Base-by-base conservation (phyloP, 2,888 invertebrate species). In the Escarpia spicata region DNA sequence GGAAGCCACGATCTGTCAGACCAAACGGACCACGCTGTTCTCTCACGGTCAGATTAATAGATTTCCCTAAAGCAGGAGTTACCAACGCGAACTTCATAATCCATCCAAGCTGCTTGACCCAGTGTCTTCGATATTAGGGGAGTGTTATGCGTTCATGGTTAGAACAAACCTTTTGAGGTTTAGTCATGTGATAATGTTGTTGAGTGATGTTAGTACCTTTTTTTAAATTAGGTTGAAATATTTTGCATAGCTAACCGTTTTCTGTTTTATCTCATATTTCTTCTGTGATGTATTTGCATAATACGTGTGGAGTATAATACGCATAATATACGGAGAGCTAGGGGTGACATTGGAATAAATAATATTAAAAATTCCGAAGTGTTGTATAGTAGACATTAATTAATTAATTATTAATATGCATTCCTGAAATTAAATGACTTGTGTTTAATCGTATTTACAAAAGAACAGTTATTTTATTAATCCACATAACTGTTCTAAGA, bases 1-100 rank as follows among this genome's bases (percentile, higher is more conserved):
- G 75, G 75, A 75, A 75, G 75, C 75, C n/a, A 26, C 75, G 75
- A 75, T 75, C 75, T 75, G 75, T 75, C 75, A 75, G 75, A 75
- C 75, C 19, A 75, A 75, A 75, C 75, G 19, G 75, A 15, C 75
- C 75, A 75, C 4, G 75, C 75, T 26, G 75, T 19, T 75, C 75
- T 75, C 75, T 75, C 75, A 75, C 75, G 75, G 75, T 75, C n/a
- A 75, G 75, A 75, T 75, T 75, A 75, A 75, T 75, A 6, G 75
- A 26, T 75, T 26, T 75, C 19, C 75, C 75, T 75, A 75, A 75
- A 26, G 26, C 26, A 75, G 19, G 75, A 75, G 4, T 26, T 75
- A n/a, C 75, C 26, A 75, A 75, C 15, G 75, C 75, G 75, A 26
- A 26, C 75, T 75, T 26, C 75, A 75, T 75, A 75, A 75, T 75